phyloP scores from a whole-genome alignment of 2,113 vertebrate species.

The Tachycineta bicolor region DNA sequence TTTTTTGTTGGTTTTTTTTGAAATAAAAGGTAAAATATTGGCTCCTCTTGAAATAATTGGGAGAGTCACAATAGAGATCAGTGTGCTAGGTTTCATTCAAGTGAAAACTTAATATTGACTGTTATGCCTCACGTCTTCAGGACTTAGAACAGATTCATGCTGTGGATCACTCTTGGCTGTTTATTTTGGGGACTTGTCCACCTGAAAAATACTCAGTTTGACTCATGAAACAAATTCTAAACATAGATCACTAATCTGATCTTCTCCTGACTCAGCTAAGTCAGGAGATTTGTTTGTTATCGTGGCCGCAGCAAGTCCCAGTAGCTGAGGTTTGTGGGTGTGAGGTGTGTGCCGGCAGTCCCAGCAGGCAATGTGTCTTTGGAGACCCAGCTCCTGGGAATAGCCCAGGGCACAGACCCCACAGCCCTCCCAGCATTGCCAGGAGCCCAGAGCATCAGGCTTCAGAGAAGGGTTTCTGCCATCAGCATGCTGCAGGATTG shows the following conservation, averaged over 20 bases:
- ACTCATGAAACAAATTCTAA: background rate
- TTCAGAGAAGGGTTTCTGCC: background rate
- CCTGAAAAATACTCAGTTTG: background rate
- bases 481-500: background rate
- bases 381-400: background rate
- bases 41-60: background rate
- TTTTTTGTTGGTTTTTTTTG: background rate
- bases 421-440: background rate
- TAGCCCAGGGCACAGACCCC: background rate
- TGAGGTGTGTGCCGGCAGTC: too few relatives aligned
- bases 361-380: fast-evolving
- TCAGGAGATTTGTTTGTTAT: background rate
- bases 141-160: background rate
- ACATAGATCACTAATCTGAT: background rate
- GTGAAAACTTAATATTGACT: background rate
- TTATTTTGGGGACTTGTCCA: background rate
- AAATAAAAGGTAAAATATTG: background rate
- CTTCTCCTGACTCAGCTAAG: background rate
- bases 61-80: background rate
- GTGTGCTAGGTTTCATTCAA: background rate
- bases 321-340: fast-evolving
- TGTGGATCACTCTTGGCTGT: background rate
- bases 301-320: background rate
- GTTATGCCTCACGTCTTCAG: background rate
- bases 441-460: background rate